A percentile compares a stretch with the other conserved stretches of the same genome.
Evolutionary conservation across 2,113 vertebrate genomes (phyloP).

Genomic region (Anarrhichthys ocellatus): DNA sequence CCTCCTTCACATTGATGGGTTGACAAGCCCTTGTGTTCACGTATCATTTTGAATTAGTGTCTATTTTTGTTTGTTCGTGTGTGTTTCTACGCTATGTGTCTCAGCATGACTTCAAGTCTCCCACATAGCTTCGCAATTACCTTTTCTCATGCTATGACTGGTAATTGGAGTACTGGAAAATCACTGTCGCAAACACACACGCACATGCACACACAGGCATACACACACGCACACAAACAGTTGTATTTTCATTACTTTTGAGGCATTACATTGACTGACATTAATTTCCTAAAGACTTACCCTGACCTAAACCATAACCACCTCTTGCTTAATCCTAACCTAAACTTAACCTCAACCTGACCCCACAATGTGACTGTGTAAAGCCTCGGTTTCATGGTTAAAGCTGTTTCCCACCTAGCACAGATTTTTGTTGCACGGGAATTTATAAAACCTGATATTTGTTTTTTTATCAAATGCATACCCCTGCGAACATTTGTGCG

Average conservation of each 20-base stretch:
- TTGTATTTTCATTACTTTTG: not conserved
- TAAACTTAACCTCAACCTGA: not conserved
- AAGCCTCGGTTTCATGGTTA: not conserved
- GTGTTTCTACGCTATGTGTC: slow-evolving; percentile 44
- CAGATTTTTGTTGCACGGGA: no score
- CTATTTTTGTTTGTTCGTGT: slow-evolving; percentile 37
- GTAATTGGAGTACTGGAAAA: slow-evolving; percentile 69
- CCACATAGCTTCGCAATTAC: slow-evolving; percentile 72
- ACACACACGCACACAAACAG: slow-evolving; percentile 24
- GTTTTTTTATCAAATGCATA: not conserved
- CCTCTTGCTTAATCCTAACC: no score
- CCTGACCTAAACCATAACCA: no score
- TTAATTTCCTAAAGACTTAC: not conserved
- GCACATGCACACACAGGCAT: slow-evolving; percentile 30
- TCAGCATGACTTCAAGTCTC: slow-evolving; percentile 65
- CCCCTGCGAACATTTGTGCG: not conserved
- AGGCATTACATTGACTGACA: not conserved
- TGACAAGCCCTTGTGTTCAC: slow-evolving; percentile 21
- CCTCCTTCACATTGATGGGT: slow-evolving; percentile 18
- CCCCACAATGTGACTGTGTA: not conserved
- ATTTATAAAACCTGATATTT: no score
- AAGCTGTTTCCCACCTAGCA: not conserved
- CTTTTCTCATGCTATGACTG: slow-evolving; percentile 65
- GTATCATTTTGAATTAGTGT: slow-evolving; percentile 40
- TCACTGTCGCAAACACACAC: slow-evolving; percentile 20